Base-by-base conservation (phyloP, 2,888 invertebrate genomes). In the Drosophila ezoana region DNA sequence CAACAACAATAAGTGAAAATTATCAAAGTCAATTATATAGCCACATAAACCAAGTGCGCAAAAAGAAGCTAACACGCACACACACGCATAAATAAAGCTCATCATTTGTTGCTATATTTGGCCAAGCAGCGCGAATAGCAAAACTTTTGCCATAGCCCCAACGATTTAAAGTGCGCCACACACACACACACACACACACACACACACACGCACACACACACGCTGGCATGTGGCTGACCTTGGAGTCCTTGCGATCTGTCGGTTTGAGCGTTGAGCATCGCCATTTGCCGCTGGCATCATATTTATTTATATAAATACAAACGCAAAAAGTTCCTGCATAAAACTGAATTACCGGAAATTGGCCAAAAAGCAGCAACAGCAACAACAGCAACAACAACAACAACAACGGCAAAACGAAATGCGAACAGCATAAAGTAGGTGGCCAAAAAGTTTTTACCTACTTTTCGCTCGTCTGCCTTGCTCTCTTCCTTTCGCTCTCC, bases 271-370 rank as follows among this genome's bases (percentile, higher is more conserved):
- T 35, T 53, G 51, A 58, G 61, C 69, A 65, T 51, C 57, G 56
- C 61, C 64, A 65, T 61, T 75, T 63, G 72, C 77, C 65, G 49
- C 53, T 72, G 72, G 67, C 80, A 76, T 69, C 83, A 86, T 82
- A 82, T 88, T 83, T 84, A 88, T 87, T 84, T 87, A 82, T 62
- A 83, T 76, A 79, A 82, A 88, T 76, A 75, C 75, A 78, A 84
- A 74, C 81, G 85, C 71, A 79, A 87, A 88, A 87, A 89, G 89
- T 88, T 89, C 79, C 73, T 79, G 84, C 87, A 87, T 89, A 87
- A 87, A 87, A 89, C 89, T 87, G 85, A 89, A 87, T 87, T 89
- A 87, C 87, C 84, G 85, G 89, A 87, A 89, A 89, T 87, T 89
- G 85, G 89, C 83, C 86, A 79, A 82, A 87, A 81, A 85, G 64